These are phyloP conservation scores for Stenodema calcarata DNA, from an alignment of 2,888 invertebrate species.

Conservation along the genomic window DNA sequence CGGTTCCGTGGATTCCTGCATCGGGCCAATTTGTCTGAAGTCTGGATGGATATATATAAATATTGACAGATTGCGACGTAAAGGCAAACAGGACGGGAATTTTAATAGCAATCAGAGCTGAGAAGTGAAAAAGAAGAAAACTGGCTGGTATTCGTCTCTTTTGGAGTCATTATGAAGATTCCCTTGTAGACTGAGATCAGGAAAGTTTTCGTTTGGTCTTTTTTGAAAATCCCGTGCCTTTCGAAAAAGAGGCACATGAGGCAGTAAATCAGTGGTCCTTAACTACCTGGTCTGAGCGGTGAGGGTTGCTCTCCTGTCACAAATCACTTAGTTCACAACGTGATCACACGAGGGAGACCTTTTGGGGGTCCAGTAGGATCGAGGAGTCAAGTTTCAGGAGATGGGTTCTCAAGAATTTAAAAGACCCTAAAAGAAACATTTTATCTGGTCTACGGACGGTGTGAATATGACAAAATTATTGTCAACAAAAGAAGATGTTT, in stretches of 20 bases:
- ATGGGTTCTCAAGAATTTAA: neutral
- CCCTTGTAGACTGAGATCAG: neutral
- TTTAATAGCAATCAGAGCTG: neutral
- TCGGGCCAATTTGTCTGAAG: neutral
- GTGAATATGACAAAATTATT: too few relatives aligned
- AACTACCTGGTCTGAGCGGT: slow-evolving; percentile 3
- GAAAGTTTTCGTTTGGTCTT: neutral
- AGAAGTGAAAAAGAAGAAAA: neutral
- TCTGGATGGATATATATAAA: neutral
- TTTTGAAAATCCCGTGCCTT: neutral
- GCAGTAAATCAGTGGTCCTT: slow-evolving; percentile 2
- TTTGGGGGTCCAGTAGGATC: neutral
- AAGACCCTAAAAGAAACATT: neutral
- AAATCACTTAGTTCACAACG: neutral
- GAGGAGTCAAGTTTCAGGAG: neutral
- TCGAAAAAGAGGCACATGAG: neutral
- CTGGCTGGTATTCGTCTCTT: neutral
- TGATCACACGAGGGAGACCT: neutral
- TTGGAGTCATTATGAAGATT: neutral
- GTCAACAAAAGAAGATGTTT: too few relatives aligned
- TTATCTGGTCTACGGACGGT: too few relatives aligned
- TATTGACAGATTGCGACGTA: neutral
- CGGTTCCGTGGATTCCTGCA: neutral
- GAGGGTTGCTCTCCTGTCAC: neutral
- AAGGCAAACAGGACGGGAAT: neutral